Evolutionary conservation across 2,113 vertebrate genomes (phyloP).

Genomic region (Phylloscopus trochiloides): DNA sequence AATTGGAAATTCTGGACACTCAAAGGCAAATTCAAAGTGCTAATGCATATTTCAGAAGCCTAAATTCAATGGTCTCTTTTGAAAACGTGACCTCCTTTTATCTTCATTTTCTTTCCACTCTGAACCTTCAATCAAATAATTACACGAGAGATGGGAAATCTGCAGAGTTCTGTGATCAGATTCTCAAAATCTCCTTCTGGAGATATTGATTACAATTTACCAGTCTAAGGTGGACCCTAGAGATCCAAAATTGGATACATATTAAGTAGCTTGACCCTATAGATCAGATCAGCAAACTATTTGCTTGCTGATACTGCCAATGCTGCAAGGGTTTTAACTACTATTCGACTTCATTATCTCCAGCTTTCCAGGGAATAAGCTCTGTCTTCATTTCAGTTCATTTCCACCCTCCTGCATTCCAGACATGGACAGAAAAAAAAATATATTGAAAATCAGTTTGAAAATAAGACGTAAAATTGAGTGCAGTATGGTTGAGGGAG

Average conservation of each 20-base stretch:
- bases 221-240: background rate
- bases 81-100: background rate
- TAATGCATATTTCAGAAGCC: slow-evolving; percentile 7
- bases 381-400: background rate
- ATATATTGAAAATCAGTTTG: background rate
- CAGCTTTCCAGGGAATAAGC: background rate
- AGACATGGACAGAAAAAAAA: rapidly evolving
- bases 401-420: background rate
- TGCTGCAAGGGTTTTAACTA: background rate
- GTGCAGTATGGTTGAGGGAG: background rate
- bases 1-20: background rate
- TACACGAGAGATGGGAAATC: background rate
- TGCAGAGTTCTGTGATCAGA: background rate
- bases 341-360: background rate
- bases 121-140: background rate
- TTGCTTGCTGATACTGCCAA: background rate
- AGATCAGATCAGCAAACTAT: background rate
- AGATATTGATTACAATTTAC: background rate
- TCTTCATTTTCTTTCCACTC: background rate
- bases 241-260: background rate
- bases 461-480: background rate
- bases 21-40: background rate
- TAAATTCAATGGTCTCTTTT: background rate
- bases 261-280: background rate
- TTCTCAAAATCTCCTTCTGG: background rate